Evolutionary conservation across 53 echinoderm and acorn worm species (phyloP).

Genomic region (Apostichopus leukothele): DNA sequence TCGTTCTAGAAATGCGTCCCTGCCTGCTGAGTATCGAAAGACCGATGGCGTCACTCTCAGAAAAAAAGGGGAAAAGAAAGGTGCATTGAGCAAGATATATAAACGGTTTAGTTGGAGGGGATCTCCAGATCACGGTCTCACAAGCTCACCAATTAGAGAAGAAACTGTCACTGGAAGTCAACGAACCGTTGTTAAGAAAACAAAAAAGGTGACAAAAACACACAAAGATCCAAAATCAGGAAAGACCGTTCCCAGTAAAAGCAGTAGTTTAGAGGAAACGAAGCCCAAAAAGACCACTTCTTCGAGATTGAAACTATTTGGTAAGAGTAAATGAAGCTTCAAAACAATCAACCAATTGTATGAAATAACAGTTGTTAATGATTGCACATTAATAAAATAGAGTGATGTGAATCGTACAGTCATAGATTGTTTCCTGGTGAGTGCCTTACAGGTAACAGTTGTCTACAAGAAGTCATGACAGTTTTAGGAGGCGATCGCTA

Average conservation of each 20-base stretch:
- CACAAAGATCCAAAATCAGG: background rate
- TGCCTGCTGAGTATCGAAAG: conserved; percentile 12
- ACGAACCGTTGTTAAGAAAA: background rate
- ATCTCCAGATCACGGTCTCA: conserved; percentile 17
- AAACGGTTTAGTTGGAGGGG: conserved; percentile 55
- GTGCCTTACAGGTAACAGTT: background rate
- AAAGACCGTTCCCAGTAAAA: conserved; percentile 6
- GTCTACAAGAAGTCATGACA: background rate
- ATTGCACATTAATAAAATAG: background rate
- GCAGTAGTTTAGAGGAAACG: conserved; percentile 5
- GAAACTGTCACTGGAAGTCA: background rate
- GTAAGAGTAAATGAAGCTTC: conserved; percentile 13
- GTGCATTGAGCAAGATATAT: conserved; percentile 49
- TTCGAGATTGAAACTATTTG: conserved; percentile 1
- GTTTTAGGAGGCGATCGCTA: background rate
- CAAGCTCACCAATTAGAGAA: background rate
- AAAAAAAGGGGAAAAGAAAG: conserved; percentile 50
- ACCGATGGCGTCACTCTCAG: conserved; percentile 12
- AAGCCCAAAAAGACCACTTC: background rate
- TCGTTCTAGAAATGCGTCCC: conserved; percentile 37
- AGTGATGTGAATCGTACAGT: background rate
- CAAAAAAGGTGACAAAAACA: background rate
- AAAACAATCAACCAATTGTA: background rate
- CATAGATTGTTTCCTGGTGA: background rate
- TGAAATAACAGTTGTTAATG: no score